phyloP scores from a whole-genome alignment of 1,140 invertebrate genomes.

The Drosophila neocordata region DNA sequence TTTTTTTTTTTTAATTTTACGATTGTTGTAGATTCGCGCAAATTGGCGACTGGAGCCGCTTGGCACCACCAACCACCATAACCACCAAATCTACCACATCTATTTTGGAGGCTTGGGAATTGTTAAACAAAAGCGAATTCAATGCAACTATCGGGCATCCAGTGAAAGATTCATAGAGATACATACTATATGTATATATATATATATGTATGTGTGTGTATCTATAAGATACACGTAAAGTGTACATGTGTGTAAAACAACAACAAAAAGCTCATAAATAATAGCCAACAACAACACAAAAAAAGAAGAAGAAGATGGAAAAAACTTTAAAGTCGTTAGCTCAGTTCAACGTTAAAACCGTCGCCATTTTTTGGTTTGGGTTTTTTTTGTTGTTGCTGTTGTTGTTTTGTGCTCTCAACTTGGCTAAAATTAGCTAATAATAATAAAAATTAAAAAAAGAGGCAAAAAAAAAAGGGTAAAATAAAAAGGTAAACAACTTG shows the following conservation, averaged over 20 bases:
- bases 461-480: conserved; percentile 24
- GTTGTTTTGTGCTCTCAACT: conserved; percentile 15
- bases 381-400: background rate
- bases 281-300: conserved; percentile 35
- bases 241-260: conserved; percentile 46
- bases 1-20: conserved; percentile 17
- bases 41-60: conserved; percentile 23
- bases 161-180: conserved; percentile 33
- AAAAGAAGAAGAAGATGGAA: conserved; percentile 12
- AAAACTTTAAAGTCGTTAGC: conserved; percentile 57
- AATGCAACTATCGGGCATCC: conserved; percentile 49
- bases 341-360: conserved; percentile 34
- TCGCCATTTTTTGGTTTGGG: conserved; percentile 54
- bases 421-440: conserved; percentile 76
- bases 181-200: conserved; percentile 13
- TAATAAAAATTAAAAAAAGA: conserved; percentile 43
- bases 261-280: conserved; percentile 59
- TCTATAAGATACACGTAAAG: conserved; percentile 51
- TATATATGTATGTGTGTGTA: conserved; percentile 20
- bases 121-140: conserved; percentile 46
- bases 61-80: conserved; percentile 1
- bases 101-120: conserved; percentile 63
- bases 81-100: conserved; percentile 68
- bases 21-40: conserved; percentile 21
- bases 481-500: conserved; percentile 47